These are phyloP conservation scores for Phasianus colchicus DNA, from an alignment of 2,113 vertebrate genomes.

Conservation along the genomic window DNA sequence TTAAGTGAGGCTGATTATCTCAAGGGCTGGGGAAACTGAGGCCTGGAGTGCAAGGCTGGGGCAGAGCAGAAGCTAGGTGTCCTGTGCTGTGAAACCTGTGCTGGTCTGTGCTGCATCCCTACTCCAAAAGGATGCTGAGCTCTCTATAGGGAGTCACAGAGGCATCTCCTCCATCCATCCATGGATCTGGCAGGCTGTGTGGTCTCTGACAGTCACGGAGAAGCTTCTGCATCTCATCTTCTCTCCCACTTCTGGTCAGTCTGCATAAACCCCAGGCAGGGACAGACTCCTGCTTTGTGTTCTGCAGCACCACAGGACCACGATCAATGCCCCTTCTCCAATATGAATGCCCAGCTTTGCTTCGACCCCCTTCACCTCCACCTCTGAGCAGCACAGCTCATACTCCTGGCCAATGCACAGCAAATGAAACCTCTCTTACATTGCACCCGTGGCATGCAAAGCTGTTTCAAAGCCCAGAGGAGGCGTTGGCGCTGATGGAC, in stretches of 20 bases:
- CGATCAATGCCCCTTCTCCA: not conserved
- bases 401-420: not conserved
- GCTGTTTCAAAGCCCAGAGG: not conserved
- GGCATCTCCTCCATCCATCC: not conserved
- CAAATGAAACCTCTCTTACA: not conserved
- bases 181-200: not conserved
- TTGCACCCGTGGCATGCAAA: not conserved
- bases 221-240: not conserved
- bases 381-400: fast-evolving
- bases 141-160: not conserved
- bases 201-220: not conserved
- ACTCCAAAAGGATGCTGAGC: not conserved
- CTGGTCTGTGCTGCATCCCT: not conserved
- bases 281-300: not conserved
- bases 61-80: not conserved
- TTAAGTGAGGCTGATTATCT: not conserved
- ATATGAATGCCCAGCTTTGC: fast-evolving
- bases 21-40: not conserved
- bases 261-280: not conserved
- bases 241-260: not conserved
- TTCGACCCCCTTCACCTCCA: not conserved
- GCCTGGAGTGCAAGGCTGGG: not conserved
- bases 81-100: not conserved
- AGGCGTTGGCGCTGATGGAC: not conserved
- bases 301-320: not conserved